These are phyloP conservation scores for Muscicapa adusta DNA, from an alignment of 2,113 vertebrate genomes.

Conservation along the genomic window DNA sequence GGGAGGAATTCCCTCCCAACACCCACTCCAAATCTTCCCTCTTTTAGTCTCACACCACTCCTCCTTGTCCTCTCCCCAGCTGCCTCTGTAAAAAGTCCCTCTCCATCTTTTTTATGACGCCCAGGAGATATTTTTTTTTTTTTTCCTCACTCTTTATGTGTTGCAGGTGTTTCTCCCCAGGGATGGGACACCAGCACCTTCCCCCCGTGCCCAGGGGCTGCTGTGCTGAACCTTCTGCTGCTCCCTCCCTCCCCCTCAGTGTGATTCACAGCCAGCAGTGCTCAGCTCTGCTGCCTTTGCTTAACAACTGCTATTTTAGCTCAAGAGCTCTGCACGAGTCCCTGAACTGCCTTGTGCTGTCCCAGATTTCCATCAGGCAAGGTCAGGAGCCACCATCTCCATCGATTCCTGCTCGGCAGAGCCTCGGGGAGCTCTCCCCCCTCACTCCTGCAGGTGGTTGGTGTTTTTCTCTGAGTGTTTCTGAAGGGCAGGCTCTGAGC, in stretches of 20 bases:
- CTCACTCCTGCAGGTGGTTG: accelerated
- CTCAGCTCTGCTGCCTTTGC: background rate
- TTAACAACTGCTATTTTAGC: background rate
- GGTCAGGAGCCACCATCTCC: background rate
- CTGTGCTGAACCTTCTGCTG: background rate
- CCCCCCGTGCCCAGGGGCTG: background rate
- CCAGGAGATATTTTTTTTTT: background rate
- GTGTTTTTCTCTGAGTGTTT: background rate
- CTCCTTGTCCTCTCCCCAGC: background rate
- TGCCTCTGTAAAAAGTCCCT: background rate
- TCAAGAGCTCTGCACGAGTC: background rate
- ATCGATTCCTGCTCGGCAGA: background rate
- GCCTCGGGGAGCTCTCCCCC: background rate
- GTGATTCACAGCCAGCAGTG: background rate
- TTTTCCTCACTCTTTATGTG: accelerated
- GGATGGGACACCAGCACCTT: accelerated
- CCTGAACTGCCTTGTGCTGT: background rate
- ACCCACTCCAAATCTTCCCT: background rate
- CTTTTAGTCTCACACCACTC: background rate
- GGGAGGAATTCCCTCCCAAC: background rate
- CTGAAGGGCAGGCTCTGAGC: background rate
- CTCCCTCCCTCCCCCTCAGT: background rate
- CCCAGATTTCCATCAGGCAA: background rate
- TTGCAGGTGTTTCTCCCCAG: background rate
- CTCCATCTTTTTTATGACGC: background rate